These are phyloP conservation scores for Morus bassanus DNA, from an alignment of 2,797 vertebrate genomes.

Conservation along the genomic window DNA sequence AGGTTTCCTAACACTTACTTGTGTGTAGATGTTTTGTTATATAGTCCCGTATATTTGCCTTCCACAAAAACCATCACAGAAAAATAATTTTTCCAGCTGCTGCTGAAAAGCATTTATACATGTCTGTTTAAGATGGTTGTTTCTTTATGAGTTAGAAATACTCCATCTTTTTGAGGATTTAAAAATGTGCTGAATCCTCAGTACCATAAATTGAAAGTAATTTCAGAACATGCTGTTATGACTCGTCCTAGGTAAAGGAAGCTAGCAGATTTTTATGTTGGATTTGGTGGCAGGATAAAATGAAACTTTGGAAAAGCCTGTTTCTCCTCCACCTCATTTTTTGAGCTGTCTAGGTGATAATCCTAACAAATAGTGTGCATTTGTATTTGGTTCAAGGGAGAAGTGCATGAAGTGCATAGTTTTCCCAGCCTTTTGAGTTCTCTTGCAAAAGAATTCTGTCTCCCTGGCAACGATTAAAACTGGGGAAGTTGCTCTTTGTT, in stretches of 20 bases:
- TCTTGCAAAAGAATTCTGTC: constrained; percentile 71
- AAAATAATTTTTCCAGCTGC: not conserved
- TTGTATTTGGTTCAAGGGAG: constrained; percentile 52
- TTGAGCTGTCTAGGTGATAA: constrained; percentile 57
- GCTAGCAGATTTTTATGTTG: not conserved
- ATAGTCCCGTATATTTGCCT: not conserved
- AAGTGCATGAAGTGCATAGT: constrained; percentile 58
- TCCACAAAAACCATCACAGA: not conserved
- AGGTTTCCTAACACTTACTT: not conserved
- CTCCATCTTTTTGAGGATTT: not conserved
- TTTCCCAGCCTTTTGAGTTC: constrained; percentile 74
- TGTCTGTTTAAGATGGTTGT: not conserved
- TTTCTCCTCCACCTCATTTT: not conserved
- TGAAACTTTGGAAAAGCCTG: not conserved
- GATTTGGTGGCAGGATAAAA: not conserved
- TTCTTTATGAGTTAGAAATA: not conserved
- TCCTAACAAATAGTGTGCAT: constrained; percentile 27
- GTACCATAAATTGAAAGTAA: not conserved
- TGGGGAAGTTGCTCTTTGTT: constrained; percentile 54
- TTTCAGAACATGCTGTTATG: not conserved
- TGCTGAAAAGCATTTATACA: not conserved
- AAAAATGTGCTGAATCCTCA: not conserved
- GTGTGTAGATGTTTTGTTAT: not conserved
- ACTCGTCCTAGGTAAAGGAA: not conserved
- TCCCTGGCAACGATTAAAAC: constrained; percentile 80